Conservation (phyloP, 2,797 vertebrate species). For the Alectoris magna region DNA sequence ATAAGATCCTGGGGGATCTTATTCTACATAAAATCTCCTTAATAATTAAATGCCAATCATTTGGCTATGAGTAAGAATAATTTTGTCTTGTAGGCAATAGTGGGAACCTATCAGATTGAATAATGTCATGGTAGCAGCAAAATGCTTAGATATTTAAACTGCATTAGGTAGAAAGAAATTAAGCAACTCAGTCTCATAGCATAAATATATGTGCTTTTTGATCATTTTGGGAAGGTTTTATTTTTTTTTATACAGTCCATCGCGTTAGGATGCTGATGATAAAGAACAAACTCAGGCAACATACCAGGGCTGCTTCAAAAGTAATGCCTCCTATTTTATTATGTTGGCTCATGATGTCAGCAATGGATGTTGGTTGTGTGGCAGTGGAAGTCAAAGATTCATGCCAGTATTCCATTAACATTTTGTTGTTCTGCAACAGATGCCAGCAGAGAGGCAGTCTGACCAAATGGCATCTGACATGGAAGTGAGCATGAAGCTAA, state of each 20-base stretch:
- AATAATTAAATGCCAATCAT: neutral
- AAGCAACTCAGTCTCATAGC: neutral
- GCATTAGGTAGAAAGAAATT: conserved; percentile 8
- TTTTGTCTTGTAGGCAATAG: neutral
- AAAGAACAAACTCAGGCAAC: neutral
- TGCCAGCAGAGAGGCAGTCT: neutral
- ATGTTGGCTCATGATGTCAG: neutral
- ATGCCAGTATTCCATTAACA: neutral
- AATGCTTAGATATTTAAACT: neutral
- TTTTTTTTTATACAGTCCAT: neutral
- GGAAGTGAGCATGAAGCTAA: neutral
- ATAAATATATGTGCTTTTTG: neutral
- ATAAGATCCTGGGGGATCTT: neutral
- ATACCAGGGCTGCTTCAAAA: neutral
- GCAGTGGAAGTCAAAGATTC: neutral
- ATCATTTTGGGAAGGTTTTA: neutral
- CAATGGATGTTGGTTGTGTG: neutral
- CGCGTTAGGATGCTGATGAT: neutral
- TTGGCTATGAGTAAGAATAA: neutral
- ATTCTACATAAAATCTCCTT: neutral
- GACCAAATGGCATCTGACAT: neutral
- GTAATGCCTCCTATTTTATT: neutral
- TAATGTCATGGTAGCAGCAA: neutral
- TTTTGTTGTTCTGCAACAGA: neutral
- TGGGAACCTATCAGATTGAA: neutral